Evolutionary conservation across 1,140 invertebrate genomes (phyloP), one percentile per base, ranked within the genome.

Genomic region (Manduca sexta): DNA sequence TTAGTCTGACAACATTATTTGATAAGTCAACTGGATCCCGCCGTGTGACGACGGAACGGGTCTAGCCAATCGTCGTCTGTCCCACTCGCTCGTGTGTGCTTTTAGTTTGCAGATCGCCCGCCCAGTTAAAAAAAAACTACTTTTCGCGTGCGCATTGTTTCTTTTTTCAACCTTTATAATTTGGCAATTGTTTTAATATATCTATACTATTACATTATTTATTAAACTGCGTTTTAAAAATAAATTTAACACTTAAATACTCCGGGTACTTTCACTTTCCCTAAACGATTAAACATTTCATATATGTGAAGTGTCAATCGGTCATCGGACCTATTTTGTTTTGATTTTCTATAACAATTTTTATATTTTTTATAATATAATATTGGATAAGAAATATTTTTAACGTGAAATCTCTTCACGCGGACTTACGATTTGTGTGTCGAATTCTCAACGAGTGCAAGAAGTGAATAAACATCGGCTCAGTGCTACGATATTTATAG

Each of bases 241-340:
- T 40, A 11, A 18, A 12, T 40, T 10, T 17, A 18, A 40, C 16
- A 40, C 38, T 3, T 17, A 17, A 15, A n/a, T 40, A 12, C 16
- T 18, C 8, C 7, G 5, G 15, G 4, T 40, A 40, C 38, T 40
- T 40, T 40, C 38, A 40, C 38, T 40, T 40, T 40, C 18, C 38
- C 17, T n/a, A 18, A n/a, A 10, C 38, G 15, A 40, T 1, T 40
- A 40, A 40, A 40, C 38, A 11, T 40, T 40, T 40, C 38, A 10
- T 11, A 40, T 4, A 17, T 8, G 15, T 40, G 15, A 40, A 11
- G 16, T 40, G 38, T 18, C 38, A 40, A 40, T 40, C 18, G 15
- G 38, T 18, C 38, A 40, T 40, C 18, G 15, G 38, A 40, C 38
- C 38, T 40, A 40, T 40, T 40, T 40, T 40, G 16, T 40, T 40